Base-by-base conservation (phyloP, 2,888 invertebrate genomes). In the Drosophila neonasuta region DNA sequence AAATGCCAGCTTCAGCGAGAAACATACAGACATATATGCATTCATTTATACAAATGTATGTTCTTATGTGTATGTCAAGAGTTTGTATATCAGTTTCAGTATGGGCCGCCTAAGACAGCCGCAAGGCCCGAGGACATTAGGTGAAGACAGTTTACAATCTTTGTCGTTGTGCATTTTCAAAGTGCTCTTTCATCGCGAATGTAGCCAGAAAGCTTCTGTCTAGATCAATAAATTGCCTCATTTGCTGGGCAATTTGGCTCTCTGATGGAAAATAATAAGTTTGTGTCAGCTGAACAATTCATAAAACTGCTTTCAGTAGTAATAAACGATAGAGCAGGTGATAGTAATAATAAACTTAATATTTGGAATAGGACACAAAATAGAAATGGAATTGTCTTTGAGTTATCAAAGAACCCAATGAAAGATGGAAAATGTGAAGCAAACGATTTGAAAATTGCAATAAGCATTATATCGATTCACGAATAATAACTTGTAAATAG, bases 181-280 rank as follows among this genome's bases (percentile, higher is more conserved):
- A 61, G 75, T 13, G 13, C 13, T 39, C 73, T 83, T 77, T 71
- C 67, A 56, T 63, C 51, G 15, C 11, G 39, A 13, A 55, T 24
- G 20, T 68, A 68, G 68, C 73, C 82, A 61, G 67, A 73, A 66
- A 69, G 65, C 60, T 49, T 50, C 61, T 59, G 54, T 54, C 32
- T 39, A 29, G 24, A 42, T 63, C 65, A 76, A 81, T 84, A 79
- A 74, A 83, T 77, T 78, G 84, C 74, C 84, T 77, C 77, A 86
- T 83, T 86, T 80, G 77, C 66, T 62, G 73, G 72, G 77, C 79
- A 84, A 80, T 86, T 84, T 83, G 65, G 68, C 64, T 67, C 70
- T 79, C 77, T 85, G 76, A 81, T 86, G 81, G 77, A 83, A 79
- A 77, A 78, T 74, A 86, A 88, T 88, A 88, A 88, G 84, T 88